phyloP scores from a whole-genome alignment of 2,797 vertebrate genomes.

The Melanotaenia nigrans region DNA sequence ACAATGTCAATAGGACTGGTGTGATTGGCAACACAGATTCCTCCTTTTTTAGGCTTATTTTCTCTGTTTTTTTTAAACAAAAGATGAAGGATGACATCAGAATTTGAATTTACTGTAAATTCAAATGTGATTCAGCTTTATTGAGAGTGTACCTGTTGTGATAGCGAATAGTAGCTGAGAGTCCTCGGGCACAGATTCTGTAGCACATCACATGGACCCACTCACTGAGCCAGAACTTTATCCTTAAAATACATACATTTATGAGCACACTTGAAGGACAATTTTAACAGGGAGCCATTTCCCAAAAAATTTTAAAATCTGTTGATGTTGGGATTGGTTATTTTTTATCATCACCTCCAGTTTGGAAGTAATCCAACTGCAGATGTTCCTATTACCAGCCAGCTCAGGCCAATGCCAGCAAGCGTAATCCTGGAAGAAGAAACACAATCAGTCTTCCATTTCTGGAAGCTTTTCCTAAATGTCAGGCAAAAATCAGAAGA shows the following conservation, averaged over 20 bases:
- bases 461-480: no score
- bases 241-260: constrained; percentile 72
- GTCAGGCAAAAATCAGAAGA: not conserved
- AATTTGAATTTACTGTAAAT: not conserved
- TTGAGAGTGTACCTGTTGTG: constrained; percentile 88
- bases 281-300: not conserved
- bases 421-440: constrained; percentile 84
- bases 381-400: constrained; percentile 91
- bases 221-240: constrained; percentile 92
- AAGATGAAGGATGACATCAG: not conserved
- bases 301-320: rapidly evolving
- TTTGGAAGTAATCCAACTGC: constrained; percentile 91
- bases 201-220: constrained; percentile 94
- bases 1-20: constrained; percentile 94
- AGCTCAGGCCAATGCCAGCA: constrained; percentile 88
- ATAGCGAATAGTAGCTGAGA: constrained; percentile 92
- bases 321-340: not conserved
- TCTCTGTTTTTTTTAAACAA: constrained; percentile 79
- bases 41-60: constrained; percentile 93
- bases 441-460: not conserved
- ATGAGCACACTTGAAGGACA: not conserved
- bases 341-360: constrained; percentile 81
- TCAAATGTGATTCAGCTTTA: not conserved
- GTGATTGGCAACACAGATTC: constrained; percentile 98
- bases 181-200: constrained; percentile 93